Percentiles rank a stretch among this genome's conserved stretches.
phyloP scores from a whole-genome alignment of 2,888 invertebrate species.

The Lymantria dispar region DNA sequence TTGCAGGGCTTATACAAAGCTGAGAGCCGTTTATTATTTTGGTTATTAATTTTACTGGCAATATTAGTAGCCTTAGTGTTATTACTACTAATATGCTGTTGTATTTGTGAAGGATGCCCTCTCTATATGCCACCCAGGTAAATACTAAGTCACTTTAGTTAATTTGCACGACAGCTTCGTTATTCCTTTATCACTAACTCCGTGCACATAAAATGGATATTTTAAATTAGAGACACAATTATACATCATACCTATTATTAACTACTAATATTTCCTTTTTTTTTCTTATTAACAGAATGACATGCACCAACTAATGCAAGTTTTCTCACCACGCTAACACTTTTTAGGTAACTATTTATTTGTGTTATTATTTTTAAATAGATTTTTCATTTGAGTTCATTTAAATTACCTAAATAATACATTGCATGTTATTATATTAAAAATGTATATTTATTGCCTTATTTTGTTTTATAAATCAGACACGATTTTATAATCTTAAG shows the following conservation, averaged over 20 bases:
- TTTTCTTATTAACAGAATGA: conserved; percentile 63
- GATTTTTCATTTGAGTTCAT: background rate
- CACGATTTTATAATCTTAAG: conserved; percentile 22
- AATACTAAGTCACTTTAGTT: conserved; percentile 20
- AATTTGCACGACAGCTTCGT: conserved; percentile 12
- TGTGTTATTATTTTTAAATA: conserved; percentile 10
- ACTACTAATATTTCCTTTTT: conserved; percentile 43
- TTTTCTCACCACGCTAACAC: conserved; percentile 56
- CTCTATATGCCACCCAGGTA: conserved; percentile 89
- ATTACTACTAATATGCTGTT: conserved; percentile 89
- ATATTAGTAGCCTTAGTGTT: conserved; percentile 88
- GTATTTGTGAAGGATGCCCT: conserved; percentile 93
- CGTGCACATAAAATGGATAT: conserved; percentile 13
- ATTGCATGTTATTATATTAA: conserved; percentile 15
- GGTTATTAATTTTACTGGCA: conserved; percentile 90
- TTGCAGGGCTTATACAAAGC: conserved; percentile 88
- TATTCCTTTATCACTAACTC: conserved; percentile 22
- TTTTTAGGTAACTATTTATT: conserved; percentile 57
- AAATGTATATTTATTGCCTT: conserved; percentile 7
- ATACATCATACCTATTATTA: conserved; percentile 16
- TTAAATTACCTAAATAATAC: background rate
- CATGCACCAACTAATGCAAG: conserved; percentile 68
- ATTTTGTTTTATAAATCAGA: conserved; percentile 5
- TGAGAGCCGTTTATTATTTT: conserved; percentile 87
- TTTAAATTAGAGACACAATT: conserved; percentile 15